Evolutionary conservation across 2,888 invertebrate genomes (phyloP).

Genomic region (Julus scandinavius): DNA sequence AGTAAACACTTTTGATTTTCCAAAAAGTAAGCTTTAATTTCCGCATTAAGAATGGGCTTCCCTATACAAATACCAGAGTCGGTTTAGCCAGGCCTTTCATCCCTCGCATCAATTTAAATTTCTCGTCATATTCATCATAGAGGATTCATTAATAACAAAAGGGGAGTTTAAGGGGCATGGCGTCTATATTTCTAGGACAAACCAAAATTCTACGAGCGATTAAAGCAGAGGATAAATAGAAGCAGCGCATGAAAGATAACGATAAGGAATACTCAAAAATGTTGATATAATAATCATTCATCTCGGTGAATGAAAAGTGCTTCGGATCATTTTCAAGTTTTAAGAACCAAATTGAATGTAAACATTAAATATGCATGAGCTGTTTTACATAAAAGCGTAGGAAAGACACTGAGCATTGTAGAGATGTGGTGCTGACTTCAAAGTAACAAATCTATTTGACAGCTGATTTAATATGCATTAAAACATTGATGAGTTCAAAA

Average conservation of each 20-base stretch:
- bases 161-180: neutral
- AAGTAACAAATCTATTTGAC: neutral
- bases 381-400: neutral
- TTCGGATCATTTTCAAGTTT: constrained; percentile 1
- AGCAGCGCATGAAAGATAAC: constrained; percentile 5
- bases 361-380: constrained; percentile 21
- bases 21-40: constrained; percentile 33
- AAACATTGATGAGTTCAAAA: no score
- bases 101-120: constrained; percentile 25
- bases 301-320: constrained; percentile 4
- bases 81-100: constrained; percentile 2
- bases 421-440: neutral
- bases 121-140: constrained; percentile 21
- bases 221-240: neutral
- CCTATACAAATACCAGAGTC: constrained; percentile 11
- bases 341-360: constrained; percentile 15
- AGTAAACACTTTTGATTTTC: constrained; percentile 15
- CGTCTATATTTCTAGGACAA: neutral
- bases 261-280: neutral
- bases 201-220: neutral
- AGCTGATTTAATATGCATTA: neutral
- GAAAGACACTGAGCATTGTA: neutral
- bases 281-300: neutral
- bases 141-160: constrained; percentile 16
- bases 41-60: neutral